These are phyloP conservation scores for Crenichthys baileyi DNA, from an alignment of 2,797 vertebrate genomes.

Conservation along the genomic window DNA sequence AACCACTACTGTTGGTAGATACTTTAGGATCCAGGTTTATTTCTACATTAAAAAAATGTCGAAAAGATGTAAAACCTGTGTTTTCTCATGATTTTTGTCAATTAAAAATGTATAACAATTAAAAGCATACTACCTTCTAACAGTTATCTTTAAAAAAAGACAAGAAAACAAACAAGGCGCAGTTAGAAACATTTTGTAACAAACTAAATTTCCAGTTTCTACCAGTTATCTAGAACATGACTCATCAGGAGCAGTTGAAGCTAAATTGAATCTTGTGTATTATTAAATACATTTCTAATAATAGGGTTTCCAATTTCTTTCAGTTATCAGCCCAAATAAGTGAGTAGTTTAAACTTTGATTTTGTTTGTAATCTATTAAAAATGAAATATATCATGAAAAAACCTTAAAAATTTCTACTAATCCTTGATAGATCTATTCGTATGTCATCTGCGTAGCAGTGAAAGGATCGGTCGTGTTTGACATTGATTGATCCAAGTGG, in stretches of 20 bases:
- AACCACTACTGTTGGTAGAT: neutral
- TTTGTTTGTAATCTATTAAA: neutral
- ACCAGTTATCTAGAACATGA: neutral
- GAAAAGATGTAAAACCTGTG: no score
- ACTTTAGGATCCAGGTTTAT: no score
- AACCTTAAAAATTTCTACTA: neutral
- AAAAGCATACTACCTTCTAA: neutral
- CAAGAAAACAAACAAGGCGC: no score
- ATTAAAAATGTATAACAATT: no score
- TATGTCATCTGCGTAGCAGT: no score
- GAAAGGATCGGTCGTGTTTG: no score
- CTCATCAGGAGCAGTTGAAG: no score
- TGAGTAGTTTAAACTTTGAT: neutral
- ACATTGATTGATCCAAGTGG: no score
- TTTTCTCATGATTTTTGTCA: no score
- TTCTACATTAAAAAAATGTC: no score
- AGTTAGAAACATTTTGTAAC: neutral
- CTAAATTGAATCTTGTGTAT: neutral
- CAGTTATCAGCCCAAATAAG: neutral
- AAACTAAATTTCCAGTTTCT: neutral
- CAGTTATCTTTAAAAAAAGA: neutral
- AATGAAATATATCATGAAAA: neutral
- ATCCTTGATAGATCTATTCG: no score
- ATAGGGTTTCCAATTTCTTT: neutral
- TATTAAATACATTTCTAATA: neutral